Conservation (phyloP, 1,140 invertebrate genomes). For the Drosophila rufa region DNA sequence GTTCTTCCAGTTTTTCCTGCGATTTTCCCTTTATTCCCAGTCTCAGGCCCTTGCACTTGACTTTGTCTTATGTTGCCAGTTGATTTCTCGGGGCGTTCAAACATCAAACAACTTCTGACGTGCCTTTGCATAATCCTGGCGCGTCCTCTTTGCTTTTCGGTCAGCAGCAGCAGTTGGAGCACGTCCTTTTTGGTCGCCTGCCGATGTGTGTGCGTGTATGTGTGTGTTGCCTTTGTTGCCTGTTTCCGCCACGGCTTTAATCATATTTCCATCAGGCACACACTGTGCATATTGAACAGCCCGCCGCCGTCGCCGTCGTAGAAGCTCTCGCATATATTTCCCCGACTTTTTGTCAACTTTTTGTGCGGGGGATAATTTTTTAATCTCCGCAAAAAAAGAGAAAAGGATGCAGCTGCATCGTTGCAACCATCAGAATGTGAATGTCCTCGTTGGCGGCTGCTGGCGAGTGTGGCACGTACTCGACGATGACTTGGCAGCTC, state of each 20-base stretch:
- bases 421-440: slow-evolving; percentile 47
- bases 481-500: slow-evolving; percentile 38
- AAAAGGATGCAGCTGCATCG: slow-evolving; percentile 44
- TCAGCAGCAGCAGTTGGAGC: slow-evolving; percentile 43
- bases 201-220: neutral
- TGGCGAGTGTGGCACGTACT: slow-evolving; percentile 59
- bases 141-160: slow-evolving; percentile 11
- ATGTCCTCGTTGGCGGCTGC: slow-evolving; percentile 46
- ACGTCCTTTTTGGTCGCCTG: slow-evolving; percentile 40
- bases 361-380: slow-evolving; percentile 67
- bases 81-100: slow-evolving; percentile 62
- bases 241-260: slow-evolving; percentile 78
- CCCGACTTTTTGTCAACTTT: slow-evolving; percentile 62
- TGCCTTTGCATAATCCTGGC: slow-evolving; percentile 78
- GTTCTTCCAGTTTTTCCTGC: slow-evolving; percentile 4
- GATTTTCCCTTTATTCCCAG: neutral
- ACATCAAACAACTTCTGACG: slow-evolving; percentile 79
- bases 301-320: neutral
- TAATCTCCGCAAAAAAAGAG: slow-evolving; percentile 58
- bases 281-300: slow-evolving; percentile 71
- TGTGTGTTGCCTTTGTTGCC: slow-evolving; percentile 34
- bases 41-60: slow-evolving; percentile 6
- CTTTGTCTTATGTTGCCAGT: slow-evolving; percentile 57
- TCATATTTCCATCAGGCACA: slow-evolving; percentile 78
- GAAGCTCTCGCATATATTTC: slow-evolving; percentile 37